These are phyloP conservation scores for Aplidium turbinatum DNA, from an alignment of 23 tunicate species.

Conservation along the genomic window DNA sequence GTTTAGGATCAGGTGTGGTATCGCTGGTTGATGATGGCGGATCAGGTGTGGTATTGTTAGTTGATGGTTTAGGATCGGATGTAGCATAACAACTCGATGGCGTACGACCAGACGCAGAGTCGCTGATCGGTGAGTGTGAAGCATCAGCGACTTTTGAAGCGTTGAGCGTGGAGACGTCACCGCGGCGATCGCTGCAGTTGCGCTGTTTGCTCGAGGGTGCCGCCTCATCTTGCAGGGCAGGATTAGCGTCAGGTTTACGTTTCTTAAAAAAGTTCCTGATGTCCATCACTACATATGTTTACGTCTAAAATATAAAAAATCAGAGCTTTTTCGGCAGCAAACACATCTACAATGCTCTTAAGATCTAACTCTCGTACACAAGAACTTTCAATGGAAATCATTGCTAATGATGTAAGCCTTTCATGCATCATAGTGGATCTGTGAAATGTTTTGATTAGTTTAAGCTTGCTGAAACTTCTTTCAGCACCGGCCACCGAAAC, in stretches of 20 bases:
- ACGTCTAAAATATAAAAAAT: too few species aligned
- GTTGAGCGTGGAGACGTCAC: conserved; percentile 22
- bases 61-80: conserved; percentile 5
- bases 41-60: neutral
- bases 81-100: too few species aligned
- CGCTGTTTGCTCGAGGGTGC: conserved; percentile 25
- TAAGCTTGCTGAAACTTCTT: too few species aligned
- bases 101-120: neutral
- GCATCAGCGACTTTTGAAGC: conserved; percentile 14
- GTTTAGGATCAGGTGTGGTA: neutral
- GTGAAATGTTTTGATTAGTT: too few species aligned
- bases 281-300: conserved; percentile 1
- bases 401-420: too few species aligned
- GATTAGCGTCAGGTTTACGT: conserved; percentile 12
- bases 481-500: too few species aligned
- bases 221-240: neutral
- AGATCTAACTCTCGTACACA: too few species aligned
- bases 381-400: too few species aligned
- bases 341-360: too few species aligned
- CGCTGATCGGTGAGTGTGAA: conserved; percentile 16
- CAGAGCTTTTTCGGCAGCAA: too few species aligned
- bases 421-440: too few species aligned
- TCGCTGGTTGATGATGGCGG: neutral
- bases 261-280: conserved; percentile 24
- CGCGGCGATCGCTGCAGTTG: conserved; percentile 24